Evolutionary conservation across 2,113 vertebrate genomes (phyloP).

Genomic region (Tringa solitaria): DNA sequence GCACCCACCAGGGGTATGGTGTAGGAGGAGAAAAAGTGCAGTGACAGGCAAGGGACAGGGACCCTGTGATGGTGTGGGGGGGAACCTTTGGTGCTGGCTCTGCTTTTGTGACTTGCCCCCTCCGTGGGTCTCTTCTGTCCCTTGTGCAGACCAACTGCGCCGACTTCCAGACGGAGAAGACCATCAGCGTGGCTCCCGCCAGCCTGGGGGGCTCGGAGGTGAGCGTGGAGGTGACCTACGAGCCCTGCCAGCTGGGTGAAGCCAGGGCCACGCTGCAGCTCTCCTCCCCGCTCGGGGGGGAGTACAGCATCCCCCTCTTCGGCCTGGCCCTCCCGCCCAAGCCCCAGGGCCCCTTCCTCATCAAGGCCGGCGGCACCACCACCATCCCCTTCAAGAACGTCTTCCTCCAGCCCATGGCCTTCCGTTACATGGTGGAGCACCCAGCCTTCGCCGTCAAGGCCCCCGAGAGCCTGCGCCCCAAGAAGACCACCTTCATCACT

Average conservation of each 20-base stretch:
- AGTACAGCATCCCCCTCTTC: conserved; percentile 80
- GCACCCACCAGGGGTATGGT: too few species aligned
- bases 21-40: too few species aligned
- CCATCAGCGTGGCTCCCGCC: conserved; percentile 58
- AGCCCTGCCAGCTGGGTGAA: conserved; percentile 83
- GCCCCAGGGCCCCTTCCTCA: conserved; percentile 81
- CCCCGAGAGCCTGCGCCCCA: conserved; percentile 63
- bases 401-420: conserved; percentile 75
- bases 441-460: conserved; percentile 76
- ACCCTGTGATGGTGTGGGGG: accelerated
- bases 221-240: conserved; percentile 79
- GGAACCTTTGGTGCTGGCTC: not conserved
- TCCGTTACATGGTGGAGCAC: conserved; percentile 78
- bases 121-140: accelerated
- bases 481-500: conserved; percentile 72
- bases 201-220: conserved; percentile 74
- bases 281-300: conserved; percentile 69
- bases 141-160: conserved; percentile 72
- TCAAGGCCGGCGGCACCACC: conserved; percentile 69
- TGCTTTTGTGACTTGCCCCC: not conserved
- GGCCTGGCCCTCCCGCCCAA: conserved; percentile 78
- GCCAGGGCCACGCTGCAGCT: conserved; percentile 73
- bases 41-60: not conserved
- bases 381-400: conserved; percentile 88
- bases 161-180: conserved; percentile 79